A percentile compares a stretch with the other conserved stretches of the same genome.
phyloP scores from a whole-genome alignment of 1,140 invertebrate species.

The Diorhabda elongata region DNA sequence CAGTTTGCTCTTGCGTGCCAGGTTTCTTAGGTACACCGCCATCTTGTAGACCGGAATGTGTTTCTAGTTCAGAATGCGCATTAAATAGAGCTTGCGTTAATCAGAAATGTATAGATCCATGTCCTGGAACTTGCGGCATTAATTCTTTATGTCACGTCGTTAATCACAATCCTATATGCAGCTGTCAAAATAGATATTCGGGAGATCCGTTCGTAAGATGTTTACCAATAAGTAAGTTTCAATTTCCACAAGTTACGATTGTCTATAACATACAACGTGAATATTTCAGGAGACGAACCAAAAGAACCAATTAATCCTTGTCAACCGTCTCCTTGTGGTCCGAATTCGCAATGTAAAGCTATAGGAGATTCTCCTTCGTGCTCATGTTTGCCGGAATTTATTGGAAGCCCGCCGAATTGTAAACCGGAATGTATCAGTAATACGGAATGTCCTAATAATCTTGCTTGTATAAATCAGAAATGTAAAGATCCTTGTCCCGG shows the following conservation, averaged over 20 bases:
- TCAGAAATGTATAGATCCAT: constrained; percentile 66
- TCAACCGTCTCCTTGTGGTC: constrained; percentile 73
- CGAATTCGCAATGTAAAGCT: constrained; percentile 71
- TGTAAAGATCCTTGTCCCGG: constrained; percentile 70
- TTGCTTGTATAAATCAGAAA: constrained; percentile 68
- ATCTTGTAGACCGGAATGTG: constrained; percentile 60
- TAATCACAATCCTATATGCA: constrained; percentile 63
- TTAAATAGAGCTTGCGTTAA: constrained; percentile 60
- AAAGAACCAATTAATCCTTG: constrained; percentile 58
- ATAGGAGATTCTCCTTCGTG: constrained; percentile 57
- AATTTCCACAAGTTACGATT: constrained; percentile 16
- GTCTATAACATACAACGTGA: neutral
- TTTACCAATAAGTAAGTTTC: constrained; percentile 50
- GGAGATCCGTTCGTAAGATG: constrained; percentile 57
- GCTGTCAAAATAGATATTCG: constrained; percentile 48
- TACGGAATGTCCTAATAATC: constrained; percentile 64
- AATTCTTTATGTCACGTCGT: constrained; percentile 60
- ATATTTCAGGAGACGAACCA: constrained; percentile 29
- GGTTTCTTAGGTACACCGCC: constrained; percentile 60
- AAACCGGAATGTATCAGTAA: constrained; percentile 70
- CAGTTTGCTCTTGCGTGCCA: constrained; percentile 57
- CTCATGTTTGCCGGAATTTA: constrained; percentile 61
- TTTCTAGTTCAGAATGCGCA: constrained; percentile 58
- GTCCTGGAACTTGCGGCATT: constrained; percentile 59
- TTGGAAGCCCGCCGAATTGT: constrained; percentile 67